phyloP scores from a whole-genome alignment of 1,140 invertebrate genomes.

The Paraescarpia echinospica region DNA sequence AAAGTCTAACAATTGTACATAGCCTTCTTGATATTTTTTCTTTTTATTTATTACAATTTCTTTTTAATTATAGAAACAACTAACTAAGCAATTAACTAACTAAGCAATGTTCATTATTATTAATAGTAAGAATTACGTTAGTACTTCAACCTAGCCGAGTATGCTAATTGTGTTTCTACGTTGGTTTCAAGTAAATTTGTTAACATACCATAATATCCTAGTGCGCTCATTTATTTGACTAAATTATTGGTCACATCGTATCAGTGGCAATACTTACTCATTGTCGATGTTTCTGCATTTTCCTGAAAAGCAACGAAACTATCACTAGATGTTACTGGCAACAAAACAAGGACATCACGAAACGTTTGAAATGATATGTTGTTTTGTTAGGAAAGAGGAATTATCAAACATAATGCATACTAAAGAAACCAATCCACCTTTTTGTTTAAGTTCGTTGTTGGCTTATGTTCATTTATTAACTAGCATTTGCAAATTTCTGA shows the following conservation, averaged over 20 bases:
- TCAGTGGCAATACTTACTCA: not conserved
- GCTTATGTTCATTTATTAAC: too few species aligned
- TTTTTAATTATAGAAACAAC: too few species aligned
- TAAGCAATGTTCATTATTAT: too few species aligned
- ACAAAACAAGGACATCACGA: not conserved
- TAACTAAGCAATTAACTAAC: too few species aligned
- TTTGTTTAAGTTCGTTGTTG: not conserved
- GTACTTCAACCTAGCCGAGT: not conserved
- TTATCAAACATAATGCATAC: not conserved
- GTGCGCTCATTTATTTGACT: not conserved
- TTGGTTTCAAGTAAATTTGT: not conserved
- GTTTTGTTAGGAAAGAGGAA: not conserved
- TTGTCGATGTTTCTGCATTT: not conserved
- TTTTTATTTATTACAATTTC: too few species aligned
- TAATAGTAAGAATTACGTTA: not conserved
- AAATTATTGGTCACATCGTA: not conserved
- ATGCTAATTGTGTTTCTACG: not conserved
- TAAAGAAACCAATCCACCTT: not conserved
- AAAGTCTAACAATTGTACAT: too few species aligned
- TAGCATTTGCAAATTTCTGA: too few species aligned
- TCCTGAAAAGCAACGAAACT: not conserved
- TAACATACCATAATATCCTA: not conserved
- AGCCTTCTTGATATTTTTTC: too few species aligned
- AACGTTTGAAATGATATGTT: not conserved
- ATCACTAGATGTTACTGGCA: too few species aligned